Percentiles rank a stretch among this genome's conserved stretches.
Evolutionary conservation across 1,140 invertebrate species (phyloP).

Genomic region (Chrysomallon squamiferum): DNA sequence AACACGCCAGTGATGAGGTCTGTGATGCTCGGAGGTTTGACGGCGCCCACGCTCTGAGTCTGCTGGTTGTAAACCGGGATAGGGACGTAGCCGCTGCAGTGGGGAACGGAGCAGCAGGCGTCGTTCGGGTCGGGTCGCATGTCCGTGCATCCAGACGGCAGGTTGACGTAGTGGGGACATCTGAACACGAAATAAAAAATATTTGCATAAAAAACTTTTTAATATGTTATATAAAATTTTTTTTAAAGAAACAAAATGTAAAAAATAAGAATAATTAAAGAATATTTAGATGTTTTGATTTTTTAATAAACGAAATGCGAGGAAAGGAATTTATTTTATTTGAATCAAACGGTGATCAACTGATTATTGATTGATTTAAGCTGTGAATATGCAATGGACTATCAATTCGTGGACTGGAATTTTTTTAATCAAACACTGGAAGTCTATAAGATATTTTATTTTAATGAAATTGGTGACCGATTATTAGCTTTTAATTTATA

Average conservation of each 20-base stretch:
- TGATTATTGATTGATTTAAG: no score
- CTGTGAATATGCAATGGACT: no score
- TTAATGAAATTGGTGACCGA: no score
- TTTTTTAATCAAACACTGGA: no score
- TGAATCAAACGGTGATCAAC: no score
- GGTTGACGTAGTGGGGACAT: constrained; percentile 26
- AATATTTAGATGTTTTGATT: no score
- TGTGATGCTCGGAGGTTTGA: constrained; percentile 15
- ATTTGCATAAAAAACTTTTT: not conserved
- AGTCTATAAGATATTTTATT: no score
- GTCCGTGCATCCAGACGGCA: constrained; percentile 18
- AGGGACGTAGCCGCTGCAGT: constrained; percentile 24
- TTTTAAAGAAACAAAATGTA: not conserved
- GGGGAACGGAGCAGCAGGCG: constrained; percentile 27
- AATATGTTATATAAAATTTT: not conserved
- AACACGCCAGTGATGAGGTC: not conserved
- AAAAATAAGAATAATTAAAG: not conserved
- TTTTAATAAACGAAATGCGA: no score
- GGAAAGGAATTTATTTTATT: no score
- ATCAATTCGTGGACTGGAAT: no score
- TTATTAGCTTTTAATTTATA: no score
- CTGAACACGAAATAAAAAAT: no score
- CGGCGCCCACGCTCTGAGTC: constrained; percentile 5
- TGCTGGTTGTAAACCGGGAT: constrained; percentile 17
- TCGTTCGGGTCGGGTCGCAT: constrained; percentile 31